Conservation (phyloP, 2,113 vertebrate species). For the Oxygymnocypris stewartii region DNA sequence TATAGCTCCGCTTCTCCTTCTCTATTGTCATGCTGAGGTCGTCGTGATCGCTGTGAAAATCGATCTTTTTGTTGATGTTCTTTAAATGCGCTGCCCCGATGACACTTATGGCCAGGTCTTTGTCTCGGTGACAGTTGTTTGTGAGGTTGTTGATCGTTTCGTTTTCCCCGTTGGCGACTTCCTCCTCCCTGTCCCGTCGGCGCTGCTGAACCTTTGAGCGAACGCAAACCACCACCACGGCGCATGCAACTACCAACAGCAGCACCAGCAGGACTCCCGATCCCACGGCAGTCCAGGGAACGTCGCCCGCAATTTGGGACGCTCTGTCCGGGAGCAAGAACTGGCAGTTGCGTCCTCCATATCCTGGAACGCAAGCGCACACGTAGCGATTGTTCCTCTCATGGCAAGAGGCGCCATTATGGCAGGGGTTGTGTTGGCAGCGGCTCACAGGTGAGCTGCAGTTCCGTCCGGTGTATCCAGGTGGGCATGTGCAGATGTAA, state of each 20-base stretch:
- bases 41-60: slow-evolving; percentile 81
- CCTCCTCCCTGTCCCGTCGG: slow-evolving; percentile 76
- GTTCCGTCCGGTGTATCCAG: slow-evolving; percentile 88
- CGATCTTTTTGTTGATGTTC: slow-evolving; percentile 95
- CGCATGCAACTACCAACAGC: slow-evolving; percentile 82
- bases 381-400: slow-evolving; percentile 77
- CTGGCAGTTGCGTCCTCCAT: slow-evolving; percentile 86
- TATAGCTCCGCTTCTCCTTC: slow-evolving; percentile 84
- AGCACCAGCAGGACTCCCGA: slow-evolving; percentile 84
- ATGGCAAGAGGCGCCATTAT: slow-evolving; percentile 92
- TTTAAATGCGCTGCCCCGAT: slow-evolving; percentile 88
- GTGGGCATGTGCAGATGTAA: slow-evolving; percentile 89
- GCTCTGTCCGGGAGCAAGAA: slow-evolving; percentile 72
- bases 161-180: slow-evolving; percentile 75
- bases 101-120: slow-evolving; percentile 86
- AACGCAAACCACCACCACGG: slow-evolving; percentile 77
- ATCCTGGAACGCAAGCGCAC: slow-evolving; percentile 83
- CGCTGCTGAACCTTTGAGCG: slow-evolving; percentile 81
- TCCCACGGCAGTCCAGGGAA: slow-evolving; percentile 83
- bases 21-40: slow-evolving; percentile 86
- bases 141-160: slow-evolving; percentile 97
- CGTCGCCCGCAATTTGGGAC: slow-evolving; percentile 67
- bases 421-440: slow-evolving; percentile 86
- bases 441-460: slow-evolving; percentile 84
- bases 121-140: slow-evolving; percentile 84